Conservation (phyloP, 2,888 invertebrate genomes). For the Agrotis clavis region DNA sequence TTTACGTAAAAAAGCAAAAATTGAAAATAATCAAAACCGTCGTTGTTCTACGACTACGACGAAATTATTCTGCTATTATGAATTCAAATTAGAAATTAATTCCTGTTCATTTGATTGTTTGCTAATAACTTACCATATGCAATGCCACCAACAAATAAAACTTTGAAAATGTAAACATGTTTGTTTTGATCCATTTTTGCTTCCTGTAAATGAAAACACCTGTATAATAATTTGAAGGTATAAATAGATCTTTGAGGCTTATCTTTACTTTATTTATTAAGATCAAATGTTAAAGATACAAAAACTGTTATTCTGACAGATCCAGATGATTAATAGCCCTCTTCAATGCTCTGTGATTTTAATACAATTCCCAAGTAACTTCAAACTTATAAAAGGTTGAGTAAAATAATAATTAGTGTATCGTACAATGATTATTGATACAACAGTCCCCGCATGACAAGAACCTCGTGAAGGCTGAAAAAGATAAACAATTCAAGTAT, state of each 20-base stretch:
- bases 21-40: too few species aligned
- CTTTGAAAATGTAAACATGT: conserved; percentile 70
- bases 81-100: too few species aligned
- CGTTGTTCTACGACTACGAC: too few species aligned
- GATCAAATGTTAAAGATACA: background rate
- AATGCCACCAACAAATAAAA: conserved; percentile 73
- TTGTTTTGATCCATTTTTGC: conserved; percentile 62
- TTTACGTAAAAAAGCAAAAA: too few species aligned
- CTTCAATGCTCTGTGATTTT: background rate
- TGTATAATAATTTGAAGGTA: background rate
- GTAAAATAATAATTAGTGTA: too few species aligned
- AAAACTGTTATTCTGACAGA: background rate
- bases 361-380: background rate
- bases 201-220: conserved; percentile 61
- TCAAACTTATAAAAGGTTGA: background rate
- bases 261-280: conserved; percentile 1
- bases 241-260: background rate
- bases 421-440: too few species aligned
- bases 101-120: background rate
- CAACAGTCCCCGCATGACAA: too few species aligned
- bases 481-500: too few species aligned
- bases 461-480: too few species aligned
- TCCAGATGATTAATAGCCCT: background rate
- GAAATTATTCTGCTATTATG: too few species aligned
- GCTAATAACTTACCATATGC: conserved; percentile 70